These are phyloP conservation scores for Carassius gibelio DNA, from an alignment of 2,113 vertebrate species.

Conservation along the genomic window DNA sequence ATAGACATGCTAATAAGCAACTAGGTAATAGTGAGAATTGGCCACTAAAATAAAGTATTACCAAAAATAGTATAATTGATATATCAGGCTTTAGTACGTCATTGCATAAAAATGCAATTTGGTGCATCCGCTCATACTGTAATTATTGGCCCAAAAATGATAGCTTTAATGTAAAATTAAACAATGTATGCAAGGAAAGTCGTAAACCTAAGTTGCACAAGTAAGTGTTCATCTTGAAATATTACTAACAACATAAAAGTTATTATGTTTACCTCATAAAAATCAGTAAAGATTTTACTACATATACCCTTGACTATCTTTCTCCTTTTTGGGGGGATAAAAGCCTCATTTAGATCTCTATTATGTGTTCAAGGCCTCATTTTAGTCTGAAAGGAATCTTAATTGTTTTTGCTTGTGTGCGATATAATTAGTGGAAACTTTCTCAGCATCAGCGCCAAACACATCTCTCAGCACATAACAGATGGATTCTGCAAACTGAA, in stretches of 20 bases:
- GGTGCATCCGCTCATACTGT: neutral
- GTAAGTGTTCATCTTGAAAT: neutral
- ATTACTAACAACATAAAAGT: neutral
- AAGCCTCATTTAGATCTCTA: neutral
- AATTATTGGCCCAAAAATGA: neutral
- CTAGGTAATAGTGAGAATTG: too few relatives aligned
- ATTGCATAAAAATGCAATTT: neutral
- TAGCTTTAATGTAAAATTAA: neutral
- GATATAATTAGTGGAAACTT: constrained; percentile 9
- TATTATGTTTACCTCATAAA: neutral
- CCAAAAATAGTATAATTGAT: too few relatives aligned
- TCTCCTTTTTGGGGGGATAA: neutral
- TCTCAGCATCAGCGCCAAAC: neutral
- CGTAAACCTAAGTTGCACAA: neutral
- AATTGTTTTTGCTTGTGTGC: neutral
- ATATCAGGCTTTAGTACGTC: too few relatives aligned
- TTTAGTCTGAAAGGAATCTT: neutral
- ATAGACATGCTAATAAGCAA: too few relatives aligned
- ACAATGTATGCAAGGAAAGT: neutral
- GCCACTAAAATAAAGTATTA: too few relatives aligned
- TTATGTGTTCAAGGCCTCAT: neutral
- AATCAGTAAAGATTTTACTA: neutral
- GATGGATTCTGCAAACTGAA: neutral
- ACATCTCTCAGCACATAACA: constrained; percentile 2
- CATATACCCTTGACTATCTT: neutral